Conservation (phyloP, 1,140 invertebrate genomes). For the Delia radicum region DNA sequence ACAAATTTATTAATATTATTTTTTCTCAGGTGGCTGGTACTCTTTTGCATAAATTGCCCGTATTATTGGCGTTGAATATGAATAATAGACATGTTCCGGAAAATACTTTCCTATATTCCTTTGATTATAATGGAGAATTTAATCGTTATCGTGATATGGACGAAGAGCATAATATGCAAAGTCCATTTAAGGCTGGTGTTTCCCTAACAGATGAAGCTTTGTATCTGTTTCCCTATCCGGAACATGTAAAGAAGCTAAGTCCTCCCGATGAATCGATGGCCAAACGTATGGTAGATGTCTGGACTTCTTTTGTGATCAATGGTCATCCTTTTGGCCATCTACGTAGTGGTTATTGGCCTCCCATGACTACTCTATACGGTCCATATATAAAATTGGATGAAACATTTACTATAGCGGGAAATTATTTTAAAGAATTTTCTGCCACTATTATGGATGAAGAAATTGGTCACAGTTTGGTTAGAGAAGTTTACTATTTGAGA, state of each 20-base stretch:
- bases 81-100: constrained; percentile 52
- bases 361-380: constrained; percentile 50
- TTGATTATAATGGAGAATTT: constrained; percentile 52
- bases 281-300: constrained; percentile 49
- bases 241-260: constrained; percentile 45
- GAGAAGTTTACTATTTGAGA: constrained; percentile 47
- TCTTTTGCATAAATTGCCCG: constrained; percentile 49
- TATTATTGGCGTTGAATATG: constrained; percentile 48
- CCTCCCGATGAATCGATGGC: constrained; percentile 46
- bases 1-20: no score
- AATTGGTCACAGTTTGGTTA: constrained; percentile 41
- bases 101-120: constrained; percentile 51
- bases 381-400: constrained; percentile 53
- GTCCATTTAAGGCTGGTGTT: constrained; percentile 50
- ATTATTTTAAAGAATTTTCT: constrained; percentile 51
- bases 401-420: constrained; percentile 44
- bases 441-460: constrained; percentile 47
- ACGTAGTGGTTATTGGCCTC: constrained; percentile 48
- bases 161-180: constrained; percentile 53
- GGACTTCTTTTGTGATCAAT: constrained; percentile 52
- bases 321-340: constrained; percentile 45
- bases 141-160: constrained; percentile 52
- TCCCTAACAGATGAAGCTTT: constrained; percentile 51
- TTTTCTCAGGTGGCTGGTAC: constrained; percentile 50
- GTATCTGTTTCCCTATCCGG: constrained; percentile 51